Conservation (phyloP, 2,888 invertebrate genomes). For the Geophilus truncorum region DNA sequence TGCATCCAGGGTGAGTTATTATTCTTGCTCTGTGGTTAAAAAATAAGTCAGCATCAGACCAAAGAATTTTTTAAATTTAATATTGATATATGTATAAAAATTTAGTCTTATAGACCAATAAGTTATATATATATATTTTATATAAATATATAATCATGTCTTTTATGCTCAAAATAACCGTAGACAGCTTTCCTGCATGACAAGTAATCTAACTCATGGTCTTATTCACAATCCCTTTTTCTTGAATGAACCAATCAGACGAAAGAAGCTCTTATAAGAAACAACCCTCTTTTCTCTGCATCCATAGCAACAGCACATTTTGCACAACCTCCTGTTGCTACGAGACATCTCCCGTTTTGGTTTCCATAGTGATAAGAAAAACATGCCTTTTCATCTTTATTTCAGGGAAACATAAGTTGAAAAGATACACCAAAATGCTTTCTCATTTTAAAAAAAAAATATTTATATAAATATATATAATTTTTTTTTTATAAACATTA, state of each 20-base stretch:
- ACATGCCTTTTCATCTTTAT: slow-evolving; percentile 29
- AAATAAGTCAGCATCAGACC: not conserved
- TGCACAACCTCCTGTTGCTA: slow-evolving; percentile 18
- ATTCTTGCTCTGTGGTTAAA: slow-evolving; percentile 18
- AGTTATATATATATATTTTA: not conserved
- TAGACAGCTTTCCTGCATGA: slow-evolving; percentile 14
- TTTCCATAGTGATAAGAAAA: slow-evolving; percentile 23
- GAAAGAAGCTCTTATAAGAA: slow-evolving; percentile 17
- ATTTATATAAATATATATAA: not conserved
- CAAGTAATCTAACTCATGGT: slow-evolving; percentile 17
- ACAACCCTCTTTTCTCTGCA: slow-evolving; percentile 12
- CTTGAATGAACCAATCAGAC: slow-evolving; percentile 21
- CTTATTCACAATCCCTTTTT: slow-evolving; percentile 2
- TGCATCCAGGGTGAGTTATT: not conserved
- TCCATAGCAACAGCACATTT: slow-evolving; percentile 12
- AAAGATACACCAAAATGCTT: slow-evolving; percentile 13
- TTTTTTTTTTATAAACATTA: not conserved
- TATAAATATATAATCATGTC: not conserved
- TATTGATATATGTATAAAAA: too few relatives aligned
- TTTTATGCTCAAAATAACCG: not conserved
- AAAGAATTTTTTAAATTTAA: not conserved
- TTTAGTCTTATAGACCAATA: not conserved
- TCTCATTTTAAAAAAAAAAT: not conserved
- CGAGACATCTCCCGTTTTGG: not conserved
- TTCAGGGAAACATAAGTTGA: slow-evolving; percentile 19